Evolutionary conservation across 2,113 vertebrate genomes (phyloP), one percentile per base, ranked within the genome.

Genomic region (Theropithecus gelada): DNA sequence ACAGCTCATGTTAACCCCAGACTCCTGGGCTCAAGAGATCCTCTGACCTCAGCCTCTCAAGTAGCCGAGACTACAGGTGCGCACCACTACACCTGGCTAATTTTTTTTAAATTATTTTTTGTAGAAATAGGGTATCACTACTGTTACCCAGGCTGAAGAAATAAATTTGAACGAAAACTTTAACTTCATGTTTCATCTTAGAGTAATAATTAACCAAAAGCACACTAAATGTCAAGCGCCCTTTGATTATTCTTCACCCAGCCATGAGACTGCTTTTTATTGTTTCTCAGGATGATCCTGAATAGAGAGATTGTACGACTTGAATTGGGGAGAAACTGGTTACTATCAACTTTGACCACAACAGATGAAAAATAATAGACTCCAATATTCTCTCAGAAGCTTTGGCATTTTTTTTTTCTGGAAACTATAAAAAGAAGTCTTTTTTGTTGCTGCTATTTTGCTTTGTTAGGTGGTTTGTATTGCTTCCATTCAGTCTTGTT

Each of bases 341-440:
- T 97, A 85, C 86, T 94, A 85, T 85, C 96, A 94, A 66, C 72
- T 81, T 85, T 96, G 86, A 96, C 78, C 86, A 93, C 88, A 93
- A 90, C 93, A 96, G 83, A 96, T 84, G 93, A 78, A 52, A 94
- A 95, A 66, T 79, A 82, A 94, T 75, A 93, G 68, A 27, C 38
- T 84, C 82, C 30, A 70, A 12, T 84, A 86, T 70, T 94, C 95
- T 92, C 90, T 35, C n/a, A 4, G 78, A 96, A 97, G 87, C 50
- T 73, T 75, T 61, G 83, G 64, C 61, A 91, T 90, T 78, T 61
- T 92, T 97, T 93, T 91, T 81, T 93, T 86, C 59, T 83, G 91
- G 52, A 87, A 97, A 93, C 88, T 43, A 89, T 85, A 91, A 95
- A 97, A 93, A 89, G 68, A 68, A 86, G 30, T 70, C 8, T 52